Conservation (phyloP, 2,797 vertebrate genomes). For the Mormyrops boulengeri region DNA sequence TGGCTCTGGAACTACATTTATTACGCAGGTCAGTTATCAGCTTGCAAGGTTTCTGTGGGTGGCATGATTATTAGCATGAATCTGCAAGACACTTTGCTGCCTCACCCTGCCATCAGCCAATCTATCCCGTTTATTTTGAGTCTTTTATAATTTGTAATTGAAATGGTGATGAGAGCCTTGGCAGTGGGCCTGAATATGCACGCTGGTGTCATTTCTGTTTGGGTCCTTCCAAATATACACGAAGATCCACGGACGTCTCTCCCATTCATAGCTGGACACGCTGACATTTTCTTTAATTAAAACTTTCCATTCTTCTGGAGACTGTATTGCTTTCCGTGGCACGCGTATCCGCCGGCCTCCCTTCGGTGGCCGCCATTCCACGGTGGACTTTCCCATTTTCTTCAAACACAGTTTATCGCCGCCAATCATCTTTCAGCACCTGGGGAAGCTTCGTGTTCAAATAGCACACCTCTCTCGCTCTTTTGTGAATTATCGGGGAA, state of each 20-base stretch:
- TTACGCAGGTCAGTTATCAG: conserved; percentile 8
- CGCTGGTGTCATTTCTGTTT: conserved; percentile 7
- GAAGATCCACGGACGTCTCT: neutral
- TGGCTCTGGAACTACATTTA: neutral
- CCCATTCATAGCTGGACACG: neutral
- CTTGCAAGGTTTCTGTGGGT: neutral
- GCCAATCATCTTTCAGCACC: conserved; percentile 13
- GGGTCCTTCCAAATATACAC: neutral
- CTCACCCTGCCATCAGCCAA: neutral
- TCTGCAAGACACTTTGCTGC: neutral
- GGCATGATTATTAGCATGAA: neutral
- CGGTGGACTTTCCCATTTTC: neutral
- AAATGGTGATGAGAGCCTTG: neutral
- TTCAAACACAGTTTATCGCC: conserved; percentile 16
- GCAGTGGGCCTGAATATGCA: neutral
- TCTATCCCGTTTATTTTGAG: neutral
- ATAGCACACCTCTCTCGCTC: conserved; percentile 26
- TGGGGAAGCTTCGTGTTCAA: conserved; percentile 21
- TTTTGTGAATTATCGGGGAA: neutral
- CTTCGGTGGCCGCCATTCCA: neutral
- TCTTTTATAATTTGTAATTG: conserved; percentile 14
- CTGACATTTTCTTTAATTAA: conserved; percentile 20
- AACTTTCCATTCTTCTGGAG: neutral
- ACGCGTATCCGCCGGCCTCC: neutral
- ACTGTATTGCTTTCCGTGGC: neutral